Conservation (phyloP, 2,888 invertebrate species). For the Chrysodeixis includens region DNA sequence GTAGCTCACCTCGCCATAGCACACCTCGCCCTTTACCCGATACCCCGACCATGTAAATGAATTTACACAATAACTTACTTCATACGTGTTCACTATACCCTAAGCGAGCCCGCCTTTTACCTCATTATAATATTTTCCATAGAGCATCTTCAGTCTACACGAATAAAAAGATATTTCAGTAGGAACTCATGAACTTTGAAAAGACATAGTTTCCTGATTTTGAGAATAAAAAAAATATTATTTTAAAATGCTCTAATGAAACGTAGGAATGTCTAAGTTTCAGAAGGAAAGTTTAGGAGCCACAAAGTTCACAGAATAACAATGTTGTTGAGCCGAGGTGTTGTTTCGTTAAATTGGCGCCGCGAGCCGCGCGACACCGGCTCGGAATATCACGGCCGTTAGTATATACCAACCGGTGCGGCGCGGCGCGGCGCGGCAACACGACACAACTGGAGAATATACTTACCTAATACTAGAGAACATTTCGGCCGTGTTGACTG, state of each 20-base stretch:
- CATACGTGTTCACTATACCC: background rate
- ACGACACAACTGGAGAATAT: too few relatives aligned
- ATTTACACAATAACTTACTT: constrained; percentile 25
- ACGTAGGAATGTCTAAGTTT: too few relatives aligned
- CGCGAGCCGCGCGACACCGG: constrained; percentile 11
- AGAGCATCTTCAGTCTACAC: constrained; percentile 1
- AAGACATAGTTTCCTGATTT: too few relatives aligned
- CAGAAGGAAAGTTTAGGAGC: too few relatives aligned
- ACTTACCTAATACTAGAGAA: too few relatives aligned
- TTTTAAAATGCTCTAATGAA: too few relatives aligned
- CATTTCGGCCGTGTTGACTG: too few relatives aligned
- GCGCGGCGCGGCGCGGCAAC: too few relatives aligned
- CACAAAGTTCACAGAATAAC: constrained; percentile 36
- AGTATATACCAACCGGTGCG: too few relatives aligned
- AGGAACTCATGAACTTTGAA: too few relatives aligned
- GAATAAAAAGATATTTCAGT: background rate
- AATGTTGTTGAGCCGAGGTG: constrained; percentile 14
- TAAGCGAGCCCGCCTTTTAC: constrained; percentile 1
- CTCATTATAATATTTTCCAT: constrained; percentile 15
- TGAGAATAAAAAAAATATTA: too few relatives aligned
- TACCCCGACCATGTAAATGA: constrained; percentile 8
- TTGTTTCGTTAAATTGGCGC: constrained; percentile 34
- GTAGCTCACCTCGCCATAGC: constrained; percentile 21
- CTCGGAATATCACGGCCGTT: constrained; percentile 17
- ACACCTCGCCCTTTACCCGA: constrained; percentile 4